Evolutionary conservation across 2,113 vertebrate species (phyloP).

Genomic region (Sigmodon hispidus): DNA sequence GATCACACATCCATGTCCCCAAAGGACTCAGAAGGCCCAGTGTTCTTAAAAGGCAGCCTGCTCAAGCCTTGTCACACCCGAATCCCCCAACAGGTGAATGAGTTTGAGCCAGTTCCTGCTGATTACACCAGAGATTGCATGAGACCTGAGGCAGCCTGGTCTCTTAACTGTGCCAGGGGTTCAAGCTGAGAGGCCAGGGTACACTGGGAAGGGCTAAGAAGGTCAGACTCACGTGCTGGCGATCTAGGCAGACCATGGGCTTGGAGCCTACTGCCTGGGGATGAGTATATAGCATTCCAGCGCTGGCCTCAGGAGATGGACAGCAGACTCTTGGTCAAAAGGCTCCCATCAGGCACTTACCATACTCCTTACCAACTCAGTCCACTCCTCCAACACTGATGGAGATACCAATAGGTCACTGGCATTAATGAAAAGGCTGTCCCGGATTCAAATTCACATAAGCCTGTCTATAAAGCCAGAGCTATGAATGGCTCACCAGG

Average conservation of each 20-base stretch:
- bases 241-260: background rate
- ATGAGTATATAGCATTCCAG: background rate
- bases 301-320: background rate
- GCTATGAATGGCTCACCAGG: background rate
- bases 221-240: background rate
- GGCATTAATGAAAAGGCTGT: background rate
- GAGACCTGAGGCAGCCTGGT: background rate
- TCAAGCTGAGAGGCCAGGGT: background rate
- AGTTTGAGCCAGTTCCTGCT: background rate
- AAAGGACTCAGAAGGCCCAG: background rate
- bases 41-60: background rate
- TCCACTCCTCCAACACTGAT: background rate
- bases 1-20: background rate
- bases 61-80: background rate
- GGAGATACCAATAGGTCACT: background rate
- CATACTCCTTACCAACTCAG: background rate
- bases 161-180: background rate
- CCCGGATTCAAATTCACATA: background rate
- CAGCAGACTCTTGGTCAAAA: background rate
- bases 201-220: background rate
- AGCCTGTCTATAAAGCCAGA: conserved; percentile 20
- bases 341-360: background rate
- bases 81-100: background rate
- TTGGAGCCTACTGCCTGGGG: background rate
- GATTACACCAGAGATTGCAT: background rate